Evolutionary conservation across 2,888 invertebrate species (phyloP), one percentile per base, ranked within the genome.

Genomic region (Drosophila greeni): DNA sequence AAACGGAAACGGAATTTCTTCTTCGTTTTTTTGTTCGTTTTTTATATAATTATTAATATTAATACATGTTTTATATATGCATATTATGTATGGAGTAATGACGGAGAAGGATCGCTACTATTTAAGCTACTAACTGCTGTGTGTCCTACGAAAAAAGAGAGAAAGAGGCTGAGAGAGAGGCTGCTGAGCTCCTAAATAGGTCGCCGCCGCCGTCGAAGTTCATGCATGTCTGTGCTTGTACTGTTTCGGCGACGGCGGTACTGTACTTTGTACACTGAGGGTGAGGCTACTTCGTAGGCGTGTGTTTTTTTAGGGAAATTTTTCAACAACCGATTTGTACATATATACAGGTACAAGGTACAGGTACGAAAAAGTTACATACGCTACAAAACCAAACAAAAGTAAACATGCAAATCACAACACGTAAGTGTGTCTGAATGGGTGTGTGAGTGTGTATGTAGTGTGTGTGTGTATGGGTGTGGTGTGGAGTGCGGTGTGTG

Each of bases 351-450:
- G 42, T 14, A 54, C 14, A 34, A 34, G 18, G n/a, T 65, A 64
- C 64, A 34, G 18, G 29, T 66, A 65, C 64, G 43, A 62, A 61
- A 62, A 34, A 51, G 51, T 60, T 62, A 64, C 51, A 20, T 62
- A 64, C 51, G 26, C 62, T 62, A 64, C 62, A 52, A 58, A 64
- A 64, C 64, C 61, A 62, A 62, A 62, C 23, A 48, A 36, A 36
- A 42, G 34, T 47, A 42, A 40, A 66, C 56, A 65, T 65, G 65
- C 65, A 64, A 47, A 47, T 66, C 55, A 65, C 29, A 65, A 53
- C 53, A 47, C 47, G 45, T 37, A 53, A 31, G 33, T 61, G 34
- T 33, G 45, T 47, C 31, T n/a, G n/a, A 26, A 45, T 56, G 57
- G 24, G 42, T 33, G 56, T 14, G 52, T 12, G 18, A n/a, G n/a